Evolutionary conservation across 1,140 invertebrate species (phyloP).

Genomic region (Neodiprion fabricii): DNA sequence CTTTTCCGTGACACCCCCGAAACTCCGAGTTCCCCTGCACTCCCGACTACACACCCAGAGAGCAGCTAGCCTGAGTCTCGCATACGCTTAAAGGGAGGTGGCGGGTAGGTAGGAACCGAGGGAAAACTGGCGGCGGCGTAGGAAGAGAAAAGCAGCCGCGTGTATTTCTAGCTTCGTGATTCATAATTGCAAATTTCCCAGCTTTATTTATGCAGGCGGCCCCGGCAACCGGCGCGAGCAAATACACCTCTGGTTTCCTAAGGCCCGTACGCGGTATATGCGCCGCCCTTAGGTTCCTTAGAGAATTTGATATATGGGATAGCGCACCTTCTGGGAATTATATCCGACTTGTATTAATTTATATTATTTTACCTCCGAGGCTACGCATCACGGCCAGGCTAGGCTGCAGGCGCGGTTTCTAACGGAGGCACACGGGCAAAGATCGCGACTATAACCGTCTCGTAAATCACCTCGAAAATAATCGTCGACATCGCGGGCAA

Average conservation of each 20-base stretch:
- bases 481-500: background rate
- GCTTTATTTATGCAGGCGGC: slow-evolving; percentile 60
- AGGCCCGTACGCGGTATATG: background rate
- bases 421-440: background rate
- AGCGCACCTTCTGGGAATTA: slow-evolving; percentile 16
- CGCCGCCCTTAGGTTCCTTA: slow-evolving; percentile 16
- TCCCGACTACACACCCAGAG: slow-evolving; percentile 7
- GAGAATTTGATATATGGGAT: slow-evolving; percentile 17
- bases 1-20: slow-evolving; percentile 57
- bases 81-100: background rate
- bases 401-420: background rate
- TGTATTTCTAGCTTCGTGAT: slow-evolving; percentile 60
- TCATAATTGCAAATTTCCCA: slow-evolving; percentile 64
- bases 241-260: slow-evolving; percentile 13
- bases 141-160: slow-evolving; percentile 42
- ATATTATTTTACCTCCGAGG: background rate
- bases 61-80: background rate
- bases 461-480: background rate
- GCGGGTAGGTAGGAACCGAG: too few relatives aligned
- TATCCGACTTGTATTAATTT: slow-evolving; percentile 1
- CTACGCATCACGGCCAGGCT: background rate
- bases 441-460: background rate
- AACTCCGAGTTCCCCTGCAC: slow-evolving; percentile 21
- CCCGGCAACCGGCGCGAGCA: slow-evolving; percentile 22
- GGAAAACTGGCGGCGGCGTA: background rate